phyloP scores from a whole-genome alignment of 1,140 invertebrate genomes.

The Paraescarpia echinospica region DNA sequence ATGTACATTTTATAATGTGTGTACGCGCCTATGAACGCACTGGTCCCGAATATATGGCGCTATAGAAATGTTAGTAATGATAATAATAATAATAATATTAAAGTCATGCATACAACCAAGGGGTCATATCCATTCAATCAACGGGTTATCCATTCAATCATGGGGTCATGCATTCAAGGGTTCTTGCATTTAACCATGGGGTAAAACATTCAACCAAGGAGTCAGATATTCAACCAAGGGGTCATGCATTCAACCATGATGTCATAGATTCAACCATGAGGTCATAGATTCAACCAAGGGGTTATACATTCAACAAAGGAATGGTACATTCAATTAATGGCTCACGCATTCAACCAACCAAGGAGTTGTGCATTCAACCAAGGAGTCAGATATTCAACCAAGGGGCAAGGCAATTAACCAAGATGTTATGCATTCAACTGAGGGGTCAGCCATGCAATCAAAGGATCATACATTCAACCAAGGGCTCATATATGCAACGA shows the following conservation, averaged over 20 bases:
- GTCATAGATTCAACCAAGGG: not conserved
- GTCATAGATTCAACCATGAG: not conserved
- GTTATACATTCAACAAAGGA: not conserved
- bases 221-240: not conserved
- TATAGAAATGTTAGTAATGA: no score
- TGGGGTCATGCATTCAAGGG: not conserved
- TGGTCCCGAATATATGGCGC: no score
- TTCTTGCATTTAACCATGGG: not conserved
- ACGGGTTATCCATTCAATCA: not conserved
- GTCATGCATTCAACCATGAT: not conserved
- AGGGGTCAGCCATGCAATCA: not conserved
- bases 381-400: not conserved
- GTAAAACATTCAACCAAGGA: not conserved
- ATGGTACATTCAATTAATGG: not conserved
- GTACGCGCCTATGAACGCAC: no score
- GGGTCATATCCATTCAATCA: not conserved
- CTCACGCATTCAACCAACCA: not conserved
- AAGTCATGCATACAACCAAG: not conserved
- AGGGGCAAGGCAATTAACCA: not conserved
- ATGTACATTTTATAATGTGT: no score
- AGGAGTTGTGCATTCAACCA: not conserved
- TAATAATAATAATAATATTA: no score
- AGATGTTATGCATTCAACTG: not conserved
- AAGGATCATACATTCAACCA: not conserved
- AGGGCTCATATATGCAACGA: not conserved